A percentile compares a stretch with the other conserved stretches of the same genome.
These are phyloP conservation scores for Okamejei kenojei DNA, from an alignment of 2,797 vertebrate genomes.

Conservation along the genomic window DNA sequence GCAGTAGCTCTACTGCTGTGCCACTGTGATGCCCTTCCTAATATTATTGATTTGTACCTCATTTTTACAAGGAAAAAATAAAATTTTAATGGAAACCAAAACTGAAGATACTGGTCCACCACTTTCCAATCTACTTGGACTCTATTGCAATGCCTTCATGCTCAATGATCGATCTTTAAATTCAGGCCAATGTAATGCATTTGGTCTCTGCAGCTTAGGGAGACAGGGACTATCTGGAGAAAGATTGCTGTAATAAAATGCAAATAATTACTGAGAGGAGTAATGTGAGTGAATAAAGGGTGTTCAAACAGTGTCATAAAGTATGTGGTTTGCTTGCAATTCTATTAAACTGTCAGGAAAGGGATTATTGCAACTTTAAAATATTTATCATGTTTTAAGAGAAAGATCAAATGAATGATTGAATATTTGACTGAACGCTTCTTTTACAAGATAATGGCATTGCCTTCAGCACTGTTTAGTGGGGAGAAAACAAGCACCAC, in stretches of 20 bases:
- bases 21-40: not conserved
- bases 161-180: not conserved
- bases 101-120: not conserved
- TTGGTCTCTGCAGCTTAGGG: not conserved
- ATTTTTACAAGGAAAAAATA: not conserved
- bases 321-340: slow-evolving; percentile 1
- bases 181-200: not conserved
- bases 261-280: not conserved
- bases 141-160: not conserved
- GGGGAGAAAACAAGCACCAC: not conserved
- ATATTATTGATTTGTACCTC: not conserved
- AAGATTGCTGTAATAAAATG: slow-evolving; percentile 25
- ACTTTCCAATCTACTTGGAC: not conserved
- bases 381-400: slow-evolving; percentile 33
- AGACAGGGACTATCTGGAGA: not conserved
- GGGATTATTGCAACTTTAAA: slow-evolving; percentile 11
- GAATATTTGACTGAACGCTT: slow-evolving; percentile 25
- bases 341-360: not conserved
- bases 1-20: too few species aligned
- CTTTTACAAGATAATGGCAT: not conserved
- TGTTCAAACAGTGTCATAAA: not conserved
- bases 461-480: not conserved
- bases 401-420: slow-evolving; percentile 2
- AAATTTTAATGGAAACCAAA: not conserved
- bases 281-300: not conserved